Conservation (phyloP, 2,113 vertebrate species). For the Trematomus loennbergii region DNA sequence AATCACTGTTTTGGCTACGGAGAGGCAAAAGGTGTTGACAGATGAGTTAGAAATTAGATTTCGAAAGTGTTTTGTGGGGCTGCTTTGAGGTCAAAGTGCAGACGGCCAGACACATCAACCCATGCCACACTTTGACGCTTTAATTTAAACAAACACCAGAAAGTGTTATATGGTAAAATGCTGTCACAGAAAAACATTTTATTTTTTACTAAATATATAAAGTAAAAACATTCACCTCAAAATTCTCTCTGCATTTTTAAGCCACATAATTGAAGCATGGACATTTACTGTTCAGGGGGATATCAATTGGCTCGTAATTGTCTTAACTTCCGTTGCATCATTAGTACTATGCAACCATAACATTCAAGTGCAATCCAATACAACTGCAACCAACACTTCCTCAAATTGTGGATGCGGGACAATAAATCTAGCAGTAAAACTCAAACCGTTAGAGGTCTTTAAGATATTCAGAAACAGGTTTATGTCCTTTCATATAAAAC, state of each 20-base stretch:
- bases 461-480: slow-evolving; percentile 60
- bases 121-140: slow-evolving; percentile 26
- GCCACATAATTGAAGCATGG: too few relatives aligned
- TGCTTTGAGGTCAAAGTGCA: slow-evolving; percentile 56
- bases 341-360: too few relatives aligned
- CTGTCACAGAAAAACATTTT: background rate
- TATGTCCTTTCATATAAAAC: slow-evolving; percentile 44
- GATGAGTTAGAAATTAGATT: slow-evolving; percentile 63
- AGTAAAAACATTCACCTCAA: too few relatives aligned
- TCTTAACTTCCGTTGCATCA: too few relatives aligned
- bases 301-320: too few relatives aligned
- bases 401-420: slow-evolving; percentile 5
- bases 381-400: slow-evolving; percentile 10
- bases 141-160: slow-evolving; percentile 34
- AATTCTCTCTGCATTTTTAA: too few relatives aligned
- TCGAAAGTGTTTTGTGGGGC: slow-evolving; percentile 49
- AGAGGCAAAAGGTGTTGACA: slow-evolving; percentile 61
- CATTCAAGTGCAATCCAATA: background rate
- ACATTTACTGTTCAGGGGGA: too few relatives aligned
- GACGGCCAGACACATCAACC: slow-evolving; percentile 25
- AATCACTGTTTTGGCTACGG: slow-evolving; percentile 70
- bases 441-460: slow-evolving; percentile 31
- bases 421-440: slow-evolving; percentile 6
- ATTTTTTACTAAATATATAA: background rate
- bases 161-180: background rate